A percentile compares a stretch with the other conserved stretches of the same genome.
Evolutionary conservation across 2,797 vertebrate species (phyloP).

Genomic region (Perodicticus potto): DNA sequence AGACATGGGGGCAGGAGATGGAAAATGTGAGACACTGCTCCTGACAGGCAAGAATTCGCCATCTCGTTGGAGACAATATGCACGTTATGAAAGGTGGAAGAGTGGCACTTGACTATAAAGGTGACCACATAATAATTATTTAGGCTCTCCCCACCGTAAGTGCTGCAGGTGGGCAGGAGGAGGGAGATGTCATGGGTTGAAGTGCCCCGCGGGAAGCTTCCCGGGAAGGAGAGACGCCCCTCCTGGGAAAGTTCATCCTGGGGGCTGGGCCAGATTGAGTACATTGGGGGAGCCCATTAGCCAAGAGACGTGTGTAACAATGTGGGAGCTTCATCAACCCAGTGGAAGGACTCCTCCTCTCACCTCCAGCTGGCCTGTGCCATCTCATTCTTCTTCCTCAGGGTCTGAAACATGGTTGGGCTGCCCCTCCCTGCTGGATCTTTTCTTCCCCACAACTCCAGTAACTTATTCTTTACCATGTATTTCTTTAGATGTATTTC

Average conservation of each 20-base stretch:
- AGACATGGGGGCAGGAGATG: neutral
- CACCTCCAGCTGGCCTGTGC: neutral
- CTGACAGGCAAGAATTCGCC: neutral
- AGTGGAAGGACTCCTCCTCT: neutral
- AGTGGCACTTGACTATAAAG: neutral
- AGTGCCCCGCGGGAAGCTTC: neutral
- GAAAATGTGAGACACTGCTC: neutral
- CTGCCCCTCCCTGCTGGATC: neutral
- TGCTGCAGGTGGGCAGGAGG: neutral
- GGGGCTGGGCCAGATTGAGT: neutral
- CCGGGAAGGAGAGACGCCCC: neutral
- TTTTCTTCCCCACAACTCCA: neutral
- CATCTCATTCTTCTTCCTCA: neutral
- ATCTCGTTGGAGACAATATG: neutral
- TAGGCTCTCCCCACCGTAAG: neutral
- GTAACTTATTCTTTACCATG: neutral
- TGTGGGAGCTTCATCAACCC: neutral
- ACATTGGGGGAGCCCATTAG: neutral
- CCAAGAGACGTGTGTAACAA: neutral
- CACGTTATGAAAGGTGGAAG: neutral
- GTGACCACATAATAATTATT: neutral
- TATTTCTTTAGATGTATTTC: neutral
- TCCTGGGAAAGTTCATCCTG: neutral
- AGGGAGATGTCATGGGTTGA: neutral
- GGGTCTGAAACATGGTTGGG: neutral